Evolutionary conservation across 1,140 invertebrate species (phyloP), one percentile per base, ranked within the genome.

Genomic region (Scaptomyza montana): DNA sequence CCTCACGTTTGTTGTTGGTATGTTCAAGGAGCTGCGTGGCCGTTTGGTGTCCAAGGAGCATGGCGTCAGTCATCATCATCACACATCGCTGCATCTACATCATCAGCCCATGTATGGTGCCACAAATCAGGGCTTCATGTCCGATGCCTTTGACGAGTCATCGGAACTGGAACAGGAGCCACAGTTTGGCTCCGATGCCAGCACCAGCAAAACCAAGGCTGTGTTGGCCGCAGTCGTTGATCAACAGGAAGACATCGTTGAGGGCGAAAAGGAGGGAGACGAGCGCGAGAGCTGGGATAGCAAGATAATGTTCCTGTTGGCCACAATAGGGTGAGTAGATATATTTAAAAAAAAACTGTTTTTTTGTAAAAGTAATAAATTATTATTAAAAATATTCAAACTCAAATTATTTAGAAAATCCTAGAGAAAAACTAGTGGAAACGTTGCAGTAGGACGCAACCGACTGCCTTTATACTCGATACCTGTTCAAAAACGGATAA

Each of bases 281-380:
- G 97, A 98, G 72, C 93, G 97, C 39, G 97, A 98, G 93, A 97
- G 96, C 56, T 98, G 97, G 97, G 97, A 98, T 90, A 97, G 96
- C 91, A 98, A 98, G 91, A 92, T 98, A 33, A 98, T 97, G 33
- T 98, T 98, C 89, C 93, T 98, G 4, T 91, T 98, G 55, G 97
- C 97, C 0, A 97, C 97, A 12, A 95, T 98, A 12, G 97, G 97
- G 75, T 93, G 56, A 67, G 76, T 76, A 9, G 21, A 16, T 16
- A 16, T 16, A 16, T 16, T 16, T 16, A 16, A 16, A 16, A n/a
- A n/a, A n/a, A n/a, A n/a, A n/a, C n/a, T n/a, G n/a, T n/a, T n/a
- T n/a, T n/a, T n/a, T n/a, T n/a, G n/a, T n/a, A n/a, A n/a, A n/a
- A n/a, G n/a, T n/a, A n/a, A n/a, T n/a, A n/a, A n/a, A n/a, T n/a